Conservation (phyloP, 2,113 vertebrate species). For the Gymnocephalus cernua region DNA sequence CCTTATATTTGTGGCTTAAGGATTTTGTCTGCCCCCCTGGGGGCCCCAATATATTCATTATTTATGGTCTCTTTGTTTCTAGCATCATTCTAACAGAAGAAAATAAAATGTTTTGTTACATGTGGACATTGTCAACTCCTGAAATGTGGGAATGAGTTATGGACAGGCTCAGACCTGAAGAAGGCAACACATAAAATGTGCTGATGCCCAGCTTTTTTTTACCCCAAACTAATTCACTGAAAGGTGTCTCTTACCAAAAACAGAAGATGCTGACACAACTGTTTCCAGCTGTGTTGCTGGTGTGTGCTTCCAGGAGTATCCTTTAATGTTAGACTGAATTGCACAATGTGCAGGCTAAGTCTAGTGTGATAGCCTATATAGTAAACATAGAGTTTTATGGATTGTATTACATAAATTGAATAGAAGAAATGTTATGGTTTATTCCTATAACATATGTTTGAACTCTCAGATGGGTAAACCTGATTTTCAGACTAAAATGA, state of each 20-base stretch:
- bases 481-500: not conserved
- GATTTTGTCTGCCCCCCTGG: not conserved
- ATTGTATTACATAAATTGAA: not conserved
- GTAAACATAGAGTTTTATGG: not conserved
- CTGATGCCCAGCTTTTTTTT: constrained; percentile 27
- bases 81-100: not conserved
- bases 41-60: not conserved
- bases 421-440: not conserved
- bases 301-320: constrained; percentile 14
- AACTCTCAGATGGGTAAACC: not conserved
- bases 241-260: constrained; percentile 11
- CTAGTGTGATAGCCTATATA: constrained; percentile 3
- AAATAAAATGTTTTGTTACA: not conserved
- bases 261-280: constrained; percentile 34
- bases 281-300: constrained; percentile 33
- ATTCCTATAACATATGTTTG: constrained; percentile 1
- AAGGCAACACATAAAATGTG: constrained; percentile 19
- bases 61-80: not conserved
- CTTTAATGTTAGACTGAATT: constrained; percentile 32
- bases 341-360: constrained; percentile 17
- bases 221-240: not conserved
- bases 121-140: constrained; percentile 1
- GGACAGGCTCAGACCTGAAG: constrained; percentile 4
- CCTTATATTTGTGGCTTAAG: not conserved
- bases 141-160: constrained; percentile 17